Percentiles rank a stretch among this genome's conserved stretches.
Conservation (phyloP, 2,888 invertebrate genomes). For the Drosophila infuscata region DNA sequence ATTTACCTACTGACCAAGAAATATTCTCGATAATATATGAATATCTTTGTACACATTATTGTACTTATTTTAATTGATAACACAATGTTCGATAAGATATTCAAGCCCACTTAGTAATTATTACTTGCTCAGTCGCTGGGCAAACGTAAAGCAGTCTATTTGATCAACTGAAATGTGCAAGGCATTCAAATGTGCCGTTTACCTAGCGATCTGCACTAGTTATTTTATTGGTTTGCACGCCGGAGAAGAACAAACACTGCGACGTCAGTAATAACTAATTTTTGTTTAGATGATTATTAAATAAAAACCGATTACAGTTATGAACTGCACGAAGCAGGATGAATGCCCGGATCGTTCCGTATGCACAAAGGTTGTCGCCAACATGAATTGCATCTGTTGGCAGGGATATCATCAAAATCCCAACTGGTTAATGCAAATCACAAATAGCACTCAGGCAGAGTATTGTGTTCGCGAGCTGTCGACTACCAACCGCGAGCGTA, state of each 20-base stretch:
- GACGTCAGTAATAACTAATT: conserved; percentile 21
- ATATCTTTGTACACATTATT: not conserved
- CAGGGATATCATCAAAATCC: conserved; percentile 56
- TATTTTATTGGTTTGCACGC: conserved; percentile 21
- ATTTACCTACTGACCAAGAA: not conserved
- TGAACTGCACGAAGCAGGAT: conserved; percentile 26
- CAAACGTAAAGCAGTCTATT: conserved; percentile 20
- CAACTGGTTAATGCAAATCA: conserved; percentile 35
- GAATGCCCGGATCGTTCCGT: conserved; percentile 50
- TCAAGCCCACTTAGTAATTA: not conserved
- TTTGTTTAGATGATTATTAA: not conserved
- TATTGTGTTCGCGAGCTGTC: conserved; percentile 28
- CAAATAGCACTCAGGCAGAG: conserved; percentile 8
- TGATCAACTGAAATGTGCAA: conserved; percentile 40
- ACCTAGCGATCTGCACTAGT: conserved; percentile 25
- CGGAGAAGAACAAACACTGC: conserved; percentile 8
- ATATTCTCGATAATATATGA: not conserved
- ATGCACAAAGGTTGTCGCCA: conserved; percentile 30
- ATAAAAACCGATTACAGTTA: conserved; percentile 27
- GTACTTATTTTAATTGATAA: conserved; percentile 23
- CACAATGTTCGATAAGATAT: conserved; percentile 41
- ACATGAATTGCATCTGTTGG: conserved; percentile 54
- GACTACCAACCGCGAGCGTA: conserved; percentile 34
- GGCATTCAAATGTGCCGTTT: conserved; percentile 38
- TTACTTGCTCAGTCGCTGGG: conserved; percentile 20